These are phyloP conservation scores for Characodon lateralis DNA, from an alignment of 2,797 vertebrate species.

Conservation along the genomic window DNA sequence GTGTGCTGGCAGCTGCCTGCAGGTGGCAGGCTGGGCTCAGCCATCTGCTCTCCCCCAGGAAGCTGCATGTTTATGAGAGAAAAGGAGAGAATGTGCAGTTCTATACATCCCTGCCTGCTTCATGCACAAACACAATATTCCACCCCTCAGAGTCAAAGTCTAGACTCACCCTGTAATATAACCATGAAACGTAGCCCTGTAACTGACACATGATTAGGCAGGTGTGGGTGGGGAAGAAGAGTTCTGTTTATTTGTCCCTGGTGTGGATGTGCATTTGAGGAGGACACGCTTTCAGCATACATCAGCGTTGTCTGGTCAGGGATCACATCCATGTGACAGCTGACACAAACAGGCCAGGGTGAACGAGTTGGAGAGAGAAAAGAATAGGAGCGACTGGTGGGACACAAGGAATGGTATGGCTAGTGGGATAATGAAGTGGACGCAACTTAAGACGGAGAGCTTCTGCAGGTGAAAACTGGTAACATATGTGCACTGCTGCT, in stretches of 20 bases:
- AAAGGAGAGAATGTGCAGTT: conserved; percentile 69
- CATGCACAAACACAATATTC: conserved; percentile 41
- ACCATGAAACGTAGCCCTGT: conserved; percentile 34
- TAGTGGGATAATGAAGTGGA: conserved; percentile 43
- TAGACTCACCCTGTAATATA: conserved; percentile 13
- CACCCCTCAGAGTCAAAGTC: conserved; percentile 22
- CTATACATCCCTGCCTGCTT: conserved; percentile 78
- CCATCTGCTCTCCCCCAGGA: conserved; percentile 83
- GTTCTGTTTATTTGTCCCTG: conserved; percentile 34
- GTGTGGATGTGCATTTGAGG: conserved; percentile 19
- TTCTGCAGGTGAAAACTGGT: conserved; percentile 69
- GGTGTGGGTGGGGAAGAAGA: conserved; percentile 11
- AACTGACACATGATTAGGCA: conserved; percentile 55
- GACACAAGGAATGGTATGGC: conserved; percentile 24
- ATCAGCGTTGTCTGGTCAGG: conserved; percentile 54
- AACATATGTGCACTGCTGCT: conserved; percentile 69
- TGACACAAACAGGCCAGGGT: conserved; percentile 45
- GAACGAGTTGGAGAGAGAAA: conserved; percentile 9
- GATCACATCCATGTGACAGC: conserved; percentile 51
- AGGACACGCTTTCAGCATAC: conserved; percentile 68
- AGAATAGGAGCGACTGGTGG: conserved; percentile 19
- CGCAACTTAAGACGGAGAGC: conserved; percentile 55
- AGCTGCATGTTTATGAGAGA: conserved; percentile 74
- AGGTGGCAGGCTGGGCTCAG: conserved; percentile 79
- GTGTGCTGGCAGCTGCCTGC: conserved; percentile 75